Base-by-base conservation (phyloP, 2,113 vertebrate genomes). In the Entosphenus tridentatus region DNA sequence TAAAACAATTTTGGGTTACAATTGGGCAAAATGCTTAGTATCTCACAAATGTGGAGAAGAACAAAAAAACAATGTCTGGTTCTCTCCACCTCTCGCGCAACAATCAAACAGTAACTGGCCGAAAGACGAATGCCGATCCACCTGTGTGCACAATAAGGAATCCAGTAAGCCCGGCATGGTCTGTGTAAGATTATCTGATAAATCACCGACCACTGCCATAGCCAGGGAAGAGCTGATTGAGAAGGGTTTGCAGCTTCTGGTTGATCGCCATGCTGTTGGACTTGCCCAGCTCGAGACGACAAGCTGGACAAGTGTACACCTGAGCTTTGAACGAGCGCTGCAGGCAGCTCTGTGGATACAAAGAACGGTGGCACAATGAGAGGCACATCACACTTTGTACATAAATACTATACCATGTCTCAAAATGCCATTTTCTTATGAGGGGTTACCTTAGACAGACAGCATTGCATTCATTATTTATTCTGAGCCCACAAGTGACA, bases 121-220 rank as follows among this genome's bases (percentile, higher is more conserved):
- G 39, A 39, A 39, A 39, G 39, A 39, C 39, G 39, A 39, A 39
- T 39, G 39, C 39, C 39, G 39, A 39, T 39, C 39, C 39, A 39
- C 39, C 39, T 39, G 39, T 39, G 39, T 7, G 39, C 3, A 39
- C 39, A 39, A 39, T 39, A 39, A 39, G 39, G 39, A 39, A 39
- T 39, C 39, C 39, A 39, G 39, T 39, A 39, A 39, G 39, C 39
- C 39, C 39, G 39, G 39, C 39, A 39, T 39, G 39, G 39, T 39
- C 39, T 39, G 39, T 39, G 39, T 39, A 39, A 39, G 39, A 39
- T 39, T 39, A 39, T 39, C 5, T 39, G 39, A 56, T 71, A 70
- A 72, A 85, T 89, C 87, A 98, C 78, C 90, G 86, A 21, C 93
- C 92, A 0, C 75, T 89, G 82, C 84, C 91, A 16, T 98, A 98